phyloP scores from a whole-genome alignment of 2,797 vertebrate species.

The Spheniscus humboldti region DNA sequence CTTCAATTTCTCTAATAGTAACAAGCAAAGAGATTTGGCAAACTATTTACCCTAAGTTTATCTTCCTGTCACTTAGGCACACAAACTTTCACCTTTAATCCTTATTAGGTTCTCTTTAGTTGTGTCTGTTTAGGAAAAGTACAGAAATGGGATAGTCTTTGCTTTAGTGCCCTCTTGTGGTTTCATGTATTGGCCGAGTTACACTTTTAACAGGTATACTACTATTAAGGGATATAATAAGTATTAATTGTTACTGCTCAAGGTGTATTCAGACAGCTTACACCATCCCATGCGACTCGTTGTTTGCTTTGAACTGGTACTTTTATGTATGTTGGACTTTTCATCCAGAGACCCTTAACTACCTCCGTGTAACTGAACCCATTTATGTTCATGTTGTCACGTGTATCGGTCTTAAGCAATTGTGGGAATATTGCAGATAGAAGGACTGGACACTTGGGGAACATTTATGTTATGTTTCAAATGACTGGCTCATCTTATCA shows the following conservation, averaged over 20 bases:
- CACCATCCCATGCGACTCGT: background rate
- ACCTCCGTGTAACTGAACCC: background rate
- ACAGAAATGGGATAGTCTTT: background rate
- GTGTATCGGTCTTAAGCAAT: fast-evolving
- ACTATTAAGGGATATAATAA: fast-evolving
- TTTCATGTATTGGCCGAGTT: background rate
- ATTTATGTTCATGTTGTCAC: background rate
- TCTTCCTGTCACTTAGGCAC: background rate
- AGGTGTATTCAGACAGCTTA: background rate
- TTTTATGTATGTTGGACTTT: fast-evolving
- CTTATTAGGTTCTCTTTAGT: background rate
- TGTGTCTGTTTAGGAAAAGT: background rate
- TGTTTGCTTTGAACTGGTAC: background rate
- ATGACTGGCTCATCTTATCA: background rate
- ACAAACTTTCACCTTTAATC: background rate
- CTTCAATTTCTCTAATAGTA: background rate
- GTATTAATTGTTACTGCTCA: background rate
- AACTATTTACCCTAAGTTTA: background rate
- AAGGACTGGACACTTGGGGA: background rate
- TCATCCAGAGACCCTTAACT: background rate
- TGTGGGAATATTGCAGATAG: background rate
- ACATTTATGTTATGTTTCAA: background rate
- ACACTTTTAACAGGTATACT: fast-evolving
- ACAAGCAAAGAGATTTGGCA: background rate
- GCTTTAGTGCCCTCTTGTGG: slow-evolving; percentile 58